phyloP scores from a whole-genome alignment of 2,113 vertebrate genomes.

The Daboia siamensis region DNA sequence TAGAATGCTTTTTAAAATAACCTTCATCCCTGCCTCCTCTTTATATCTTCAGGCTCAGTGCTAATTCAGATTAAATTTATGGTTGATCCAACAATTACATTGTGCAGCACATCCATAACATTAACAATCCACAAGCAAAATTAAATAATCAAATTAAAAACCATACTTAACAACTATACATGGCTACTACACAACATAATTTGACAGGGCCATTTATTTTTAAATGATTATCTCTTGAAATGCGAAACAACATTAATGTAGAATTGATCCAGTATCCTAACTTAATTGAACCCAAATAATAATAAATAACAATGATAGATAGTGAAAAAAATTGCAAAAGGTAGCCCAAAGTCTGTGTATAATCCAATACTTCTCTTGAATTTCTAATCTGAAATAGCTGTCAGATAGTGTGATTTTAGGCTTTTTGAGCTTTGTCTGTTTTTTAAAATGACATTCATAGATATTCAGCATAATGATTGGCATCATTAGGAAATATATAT shows the following conservation, averaged over 20 bases:
- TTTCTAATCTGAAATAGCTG: not conserved
- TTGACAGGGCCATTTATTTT: not conserved
- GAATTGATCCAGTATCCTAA: not conserved
- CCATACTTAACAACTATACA: not conserved
- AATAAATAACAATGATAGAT: not conserved
- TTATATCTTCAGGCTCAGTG: not conserved
- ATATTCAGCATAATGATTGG: not conserved
- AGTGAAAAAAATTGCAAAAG: not conserved
- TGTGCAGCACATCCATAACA: not conserved
- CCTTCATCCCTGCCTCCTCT: not conserved
- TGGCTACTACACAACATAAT: not conserved
- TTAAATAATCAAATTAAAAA: not conserved
- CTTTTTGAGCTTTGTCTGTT: not conserved
- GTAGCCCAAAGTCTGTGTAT: not conserved
- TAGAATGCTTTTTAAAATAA: not conserved
- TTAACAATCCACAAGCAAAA: not conserved
- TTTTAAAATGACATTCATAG: not conserved
- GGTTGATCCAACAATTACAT: not conserved
- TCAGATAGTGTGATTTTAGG: not conserved
- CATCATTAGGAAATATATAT: not conserved
- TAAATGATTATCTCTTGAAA: not conserved
- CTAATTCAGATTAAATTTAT: not conserved
- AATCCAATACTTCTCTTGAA: not conserved
- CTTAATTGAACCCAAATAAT: not conserved
- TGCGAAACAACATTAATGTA: not conserved